Evolutionary conservation across 1,140 invertebrate species (phyloP).

Genomic region (Metopolophium dirhodum): DNA sequence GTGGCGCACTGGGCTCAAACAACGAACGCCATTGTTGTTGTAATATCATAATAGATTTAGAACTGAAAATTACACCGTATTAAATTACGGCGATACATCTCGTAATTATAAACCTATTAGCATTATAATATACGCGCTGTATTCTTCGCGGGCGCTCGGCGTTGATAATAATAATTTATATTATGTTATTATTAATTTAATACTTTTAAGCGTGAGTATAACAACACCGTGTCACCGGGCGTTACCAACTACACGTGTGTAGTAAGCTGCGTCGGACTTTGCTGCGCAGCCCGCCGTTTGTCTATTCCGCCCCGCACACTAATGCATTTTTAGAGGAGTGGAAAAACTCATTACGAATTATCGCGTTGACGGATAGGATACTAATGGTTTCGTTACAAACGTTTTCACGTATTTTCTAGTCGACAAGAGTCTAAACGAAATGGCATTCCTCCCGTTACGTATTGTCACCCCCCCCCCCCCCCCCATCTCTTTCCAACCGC

Average conservation of each 20-base stretch:
- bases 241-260: not conserved
- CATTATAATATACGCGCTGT: not conserved
- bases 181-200: not conserved
- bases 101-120: constrained; percentile 12
- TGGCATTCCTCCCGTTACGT: not conserved
- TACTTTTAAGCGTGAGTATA: not conserved
- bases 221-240: not conserved
- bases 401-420: not conserved
- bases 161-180: not conserved
- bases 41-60: constrained; percentile 1
- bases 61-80: constrained; percentile 7
- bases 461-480: not conserved
- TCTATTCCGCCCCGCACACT: not conserved
- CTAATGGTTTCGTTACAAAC: not conserved
- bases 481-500: too few relatives aligned
- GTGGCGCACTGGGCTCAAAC: not conserved
- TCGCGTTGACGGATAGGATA: not conserved
- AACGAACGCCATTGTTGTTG: not conserved
- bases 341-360: constrained; percentile 36
- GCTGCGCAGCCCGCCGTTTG: not conserved
- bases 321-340: not conserved
- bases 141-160: not conserved
- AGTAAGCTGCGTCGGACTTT: not conserved
- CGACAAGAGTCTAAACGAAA: not conserved
- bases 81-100: not conserved